Evolutionary conservation across 2,888 invertebrate genomes (phyloP).

Genomic region (Geophilus truncorum): DNA sequence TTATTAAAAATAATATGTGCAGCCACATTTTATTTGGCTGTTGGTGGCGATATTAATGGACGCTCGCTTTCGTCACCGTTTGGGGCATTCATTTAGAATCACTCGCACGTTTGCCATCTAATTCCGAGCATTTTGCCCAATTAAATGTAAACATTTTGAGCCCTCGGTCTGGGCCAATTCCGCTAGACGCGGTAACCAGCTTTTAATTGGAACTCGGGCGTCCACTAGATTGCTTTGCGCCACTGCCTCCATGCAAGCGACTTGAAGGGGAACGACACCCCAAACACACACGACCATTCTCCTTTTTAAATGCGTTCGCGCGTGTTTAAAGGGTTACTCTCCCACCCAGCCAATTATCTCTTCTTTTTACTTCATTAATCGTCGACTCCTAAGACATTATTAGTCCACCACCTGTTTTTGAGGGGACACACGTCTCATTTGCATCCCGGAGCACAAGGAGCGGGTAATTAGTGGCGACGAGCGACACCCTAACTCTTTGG

Average conservation of each 20-base stretch:
- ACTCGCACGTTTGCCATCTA: conserved; percentile 28
- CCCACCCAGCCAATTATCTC: conserved; percentile 16
- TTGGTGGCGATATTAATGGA: not conserved
- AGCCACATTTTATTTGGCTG: conserved; percentile 28
- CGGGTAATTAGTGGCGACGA: not conserved
- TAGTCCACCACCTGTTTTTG: conserved; percentile 7
- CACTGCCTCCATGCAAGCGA: not conserved
- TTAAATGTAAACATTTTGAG: conserved; percentile 31
- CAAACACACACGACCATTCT: not conserved
- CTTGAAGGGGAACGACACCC: conserved; percentile 10
- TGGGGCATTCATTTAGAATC: conserved; percentile 25
- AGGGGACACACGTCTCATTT: not conserved
- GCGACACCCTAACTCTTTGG: not conserved
- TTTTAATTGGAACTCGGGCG: conserved; percentile 14
- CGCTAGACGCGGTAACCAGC: not conserved
- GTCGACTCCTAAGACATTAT: conserved; percentile 2
- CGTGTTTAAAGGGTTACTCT: conserved; percentile 2
- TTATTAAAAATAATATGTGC: conserved; percentile 27
- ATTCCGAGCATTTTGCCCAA: conserved; percentile 19
- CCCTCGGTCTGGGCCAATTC: not conserved
- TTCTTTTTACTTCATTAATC: conserved; percentile 15
- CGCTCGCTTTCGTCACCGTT: not conserved
- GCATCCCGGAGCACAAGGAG: not conserved
- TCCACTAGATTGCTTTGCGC: not conserved
- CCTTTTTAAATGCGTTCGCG: not conserved